Evolutionary conservation across 2,888 invertebrate species (phyloP), one percentile per base, ranked within the genome.

Genomic region (Melipona bicolor): DNA sequence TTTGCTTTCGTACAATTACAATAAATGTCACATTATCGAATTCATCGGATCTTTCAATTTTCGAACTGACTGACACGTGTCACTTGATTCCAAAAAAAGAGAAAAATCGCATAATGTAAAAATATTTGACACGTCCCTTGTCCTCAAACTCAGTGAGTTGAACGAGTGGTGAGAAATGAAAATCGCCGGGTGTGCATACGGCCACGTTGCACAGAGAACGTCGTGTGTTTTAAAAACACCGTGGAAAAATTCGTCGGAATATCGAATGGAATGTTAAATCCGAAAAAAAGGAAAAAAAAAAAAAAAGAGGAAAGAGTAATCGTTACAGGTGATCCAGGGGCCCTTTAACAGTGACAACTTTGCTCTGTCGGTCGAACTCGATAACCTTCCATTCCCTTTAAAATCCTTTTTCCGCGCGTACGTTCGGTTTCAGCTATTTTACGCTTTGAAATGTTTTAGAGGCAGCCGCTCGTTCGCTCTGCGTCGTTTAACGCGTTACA

Each of bases 351-450:
- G 65, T 54, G 79, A 73, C 62, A 62, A 56, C 69, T 50, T 36
- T 49, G 52, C 75, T 79, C 74, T 73, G 43, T 43, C 61, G 79
- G 81, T 67, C 15, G 54, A 36, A 74, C 59, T 32, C 75, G 81
- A 81, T 83, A 83, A 75, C 71, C 64, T 62, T 75, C 81, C 81
- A 82, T 82, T 82, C 82, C 61, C 82, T 83, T 83, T 83, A 83
- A 83, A 83, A 81, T 81, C 82, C 82, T 81, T 83, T 83, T 83
- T 49, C 54, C 81, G 67, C 71, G 67, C 32, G 71, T 43, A 49
- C 67, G n/a, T 67, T 43, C 54, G n/a, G 59, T 71, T 72, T 80
- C 69, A 61, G 61, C 64, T 82, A 67, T 81, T 81, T 75, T 71
- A 61, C 54, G 75, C 68, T 81, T 81, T 76, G 75, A 81, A 80